phyloP scores from a whole-genome alignment of 2,888 invertebrate species.

The Netelia melanura region DNA sequence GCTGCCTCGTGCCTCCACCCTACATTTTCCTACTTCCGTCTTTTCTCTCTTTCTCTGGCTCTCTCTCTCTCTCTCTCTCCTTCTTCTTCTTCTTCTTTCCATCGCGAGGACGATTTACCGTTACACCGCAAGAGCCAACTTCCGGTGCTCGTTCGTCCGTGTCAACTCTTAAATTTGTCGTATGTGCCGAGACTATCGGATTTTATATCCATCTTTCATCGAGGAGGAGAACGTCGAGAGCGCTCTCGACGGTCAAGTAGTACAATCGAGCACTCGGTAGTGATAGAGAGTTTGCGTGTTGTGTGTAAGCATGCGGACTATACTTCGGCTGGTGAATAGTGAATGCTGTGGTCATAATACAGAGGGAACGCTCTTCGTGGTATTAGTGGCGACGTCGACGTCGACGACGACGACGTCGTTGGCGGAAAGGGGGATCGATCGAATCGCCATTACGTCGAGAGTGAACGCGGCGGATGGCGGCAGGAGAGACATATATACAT shows the following conservation, averaged over 20 bases:
- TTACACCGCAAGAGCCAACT: constrained; percentile 49
- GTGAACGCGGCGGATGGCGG: constrained; percentile 70
- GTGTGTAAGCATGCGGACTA: constrained; percentile 1
- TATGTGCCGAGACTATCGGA: constrained; percentile 5
- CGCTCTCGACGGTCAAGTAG: constrained; percentile 17
- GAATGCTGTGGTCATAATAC: constrained; percentile 68
- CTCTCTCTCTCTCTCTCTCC: too few relatives aligned
- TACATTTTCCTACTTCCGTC: constrained; percentile 39
- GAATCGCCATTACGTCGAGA: constrained; percentile 84
- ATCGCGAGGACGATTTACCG: constrained; percentile 33
- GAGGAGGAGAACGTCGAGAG: not conserved
- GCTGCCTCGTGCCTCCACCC: constrained; percentile 4
- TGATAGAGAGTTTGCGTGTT: constrained; percentile 28
- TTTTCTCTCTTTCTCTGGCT: not conserved
- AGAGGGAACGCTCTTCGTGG: constrained; percentile 69
- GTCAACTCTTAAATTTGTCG: constrained; percentile 16
- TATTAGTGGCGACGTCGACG: constrained; percentile 80
- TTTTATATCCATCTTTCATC: not conserved
- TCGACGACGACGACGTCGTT: constrained; percentile 66
- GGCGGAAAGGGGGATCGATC: constrained; percentile 80
- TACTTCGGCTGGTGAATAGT: constrained; percentile 55
- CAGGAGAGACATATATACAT: constrained; percentile 28
- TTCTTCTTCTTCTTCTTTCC: not conserved
- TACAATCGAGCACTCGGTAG: constrained; percentile 33
- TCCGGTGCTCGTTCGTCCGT: constrained; percentile 59